Evolutionary conservation across 2,113 vertebrate species (phyloP), one percentile per base, ranked within the genome.

Genomic region (Erinaceus europaeus): DNA sequence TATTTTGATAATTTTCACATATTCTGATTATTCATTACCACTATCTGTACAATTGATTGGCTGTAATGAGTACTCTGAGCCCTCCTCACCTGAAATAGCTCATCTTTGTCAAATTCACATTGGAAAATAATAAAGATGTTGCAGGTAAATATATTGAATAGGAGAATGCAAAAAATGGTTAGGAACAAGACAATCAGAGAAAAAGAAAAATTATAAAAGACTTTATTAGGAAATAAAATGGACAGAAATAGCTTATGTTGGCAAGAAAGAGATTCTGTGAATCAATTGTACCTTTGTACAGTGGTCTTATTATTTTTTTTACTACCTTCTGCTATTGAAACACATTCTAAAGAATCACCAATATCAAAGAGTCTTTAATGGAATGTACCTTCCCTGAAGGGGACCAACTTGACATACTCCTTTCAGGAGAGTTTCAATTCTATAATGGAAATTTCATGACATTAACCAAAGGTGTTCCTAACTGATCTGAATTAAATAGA

Each of bases 361-460:
- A 81, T 90, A 90, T 76, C 64, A 92, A 84, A 94, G 55, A 15
- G 17, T 90, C 87, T 86, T 88, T 17, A 1, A 53, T 81, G 71
- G 72, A 90, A 77, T 75, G 76, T 34, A 78, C 76, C 48, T 94
- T 2, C 0, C 90, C 0, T 71, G 17, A 94, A 87, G 79, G 88
- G 74, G 12, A 95, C n/a, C 53, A 88, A 74, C 90, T 81, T 93
- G 91, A 94, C 77, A 90, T n/a, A 57, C 83, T 95, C 94, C 84
- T 91, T 95, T 94, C 91, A 92, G 85, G 23, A n/a, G 52, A 89
- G 83, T 95, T 89, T 91, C 89, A 95, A 94, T 96, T 91, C 86
- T 81, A 73, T 94, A 94, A 91, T 89, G 91, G 94, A 96, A 97
- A 96, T 97, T 97, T 85, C 93, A 92, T 90, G 91, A 90, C 94